These are phyloP conservation scores for Corynorhinus townsendii DNA, from an alignment of 2,113 vertebrate genomes.

Conservation along the genomic window DNA sequence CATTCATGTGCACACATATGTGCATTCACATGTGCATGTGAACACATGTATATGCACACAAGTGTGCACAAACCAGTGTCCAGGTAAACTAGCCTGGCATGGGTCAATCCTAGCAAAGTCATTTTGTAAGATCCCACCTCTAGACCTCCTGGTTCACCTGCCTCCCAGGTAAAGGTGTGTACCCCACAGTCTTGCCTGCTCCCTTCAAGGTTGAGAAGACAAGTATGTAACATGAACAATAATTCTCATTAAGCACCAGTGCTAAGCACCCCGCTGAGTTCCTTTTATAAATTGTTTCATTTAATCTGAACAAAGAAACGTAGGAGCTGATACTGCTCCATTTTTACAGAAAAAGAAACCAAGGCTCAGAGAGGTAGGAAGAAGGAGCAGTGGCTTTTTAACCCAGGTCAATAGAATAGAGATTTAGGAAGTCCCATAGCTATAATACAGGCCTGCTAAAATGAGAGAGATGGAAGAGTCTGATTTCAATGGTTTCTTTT, in stretches of 20 bases:
- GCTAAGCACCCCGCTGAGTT: fast-evolving
- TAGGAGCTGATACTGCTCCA: background rate
- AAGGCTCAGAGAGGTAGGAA: background rate
- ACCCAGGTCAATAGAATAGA: background rate
- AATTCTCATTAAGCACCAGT: background rate
- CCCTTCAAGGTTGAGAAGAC: background rate
- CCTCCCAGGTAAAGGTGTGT: fast-evolving
- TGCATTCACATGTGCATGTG: background rate
- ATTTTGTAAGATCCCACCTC: background rate
- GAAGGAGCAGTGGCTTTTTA: background rate
- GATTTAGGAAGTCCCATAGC: background rate
- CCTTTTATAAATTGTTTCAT: background rate
- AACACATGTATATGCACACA: background rate
- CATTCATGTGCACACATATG: background rate
- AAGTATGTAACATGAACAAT: background rate
- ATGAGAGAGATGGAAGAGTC: background rate
- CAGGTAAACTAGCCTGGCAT: background rate
- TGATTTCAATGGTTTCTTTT: background rate
- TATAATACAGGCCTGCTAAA: background rate
- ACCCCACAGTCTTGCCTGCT: fast-evolving
- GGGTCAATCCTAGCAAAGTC: background rate
- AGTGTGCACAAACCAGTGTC: fast-evolving
- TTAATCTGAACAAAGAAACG: background rate
- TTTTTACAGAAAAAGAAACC: background rate
- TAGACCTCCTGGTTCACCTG: too few relatives aligned